phyloP scores from a whole-genome alignment of 2,113 vertebrate species.

The Trichomycterus rosablanca region DNA sequence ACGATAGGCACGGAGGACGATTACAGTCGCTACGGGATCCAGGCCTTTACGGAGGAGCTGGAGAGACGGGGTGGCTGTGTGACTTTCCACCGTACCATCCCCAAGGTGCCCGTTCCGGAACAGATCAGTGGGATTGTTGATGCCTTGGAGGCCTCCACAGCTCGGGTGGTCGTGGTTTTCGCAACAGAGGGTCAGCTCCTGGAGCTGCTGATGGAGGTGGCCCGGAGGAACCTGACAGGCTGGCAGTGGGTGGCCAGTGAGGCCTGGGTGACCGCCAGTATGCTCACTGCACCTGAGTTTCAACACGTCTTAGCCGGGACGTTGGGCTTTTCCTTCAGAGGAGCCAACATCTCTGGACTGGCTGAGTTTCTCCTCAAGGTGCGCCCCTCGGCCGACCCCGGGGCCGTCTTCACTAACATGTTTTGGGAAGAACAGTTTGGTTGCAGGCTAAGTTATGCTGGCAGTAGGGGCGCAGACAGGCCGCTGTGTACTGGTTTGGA shows the following conservation, averaged over 20 bases:
- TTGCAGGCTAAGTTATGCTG: conserved; percentile 53
- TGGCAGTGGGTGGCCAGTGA: conserved; percentile 59
- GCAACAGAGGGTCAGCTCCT: conserved; percentile 62
- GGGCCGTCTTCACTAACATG: conserved; percentile 60
- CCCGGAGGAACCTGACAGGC: conserved; percentile 59
- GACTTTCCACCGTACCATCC: conserved; percentile 56
- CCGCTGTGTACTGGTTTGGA: conserved; percentile 61
- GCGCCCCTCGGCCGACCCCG: conserved; percentile 52
- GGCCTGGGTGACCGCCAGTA: conserved; percentile 55
- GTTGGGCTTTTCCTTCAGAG: conserved; percentile 63
- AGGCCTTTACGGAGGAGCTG: conserved; percentile 62
- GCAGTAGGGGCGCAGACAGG: background rate
- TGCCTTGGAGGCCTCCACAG: conserved; percentile 53
- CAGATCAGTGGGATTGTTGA: conserved; percentile 54
- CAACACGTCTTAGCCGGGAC: conserved; percentile 59
- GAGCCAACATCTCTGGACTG: conserved; percentile 48
- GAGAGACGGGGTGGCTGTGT: conserved; percentile 56
- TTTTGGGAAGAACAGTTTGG: conserved; percentile 70
- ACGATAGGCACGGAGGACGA: conserved; percentile 67
- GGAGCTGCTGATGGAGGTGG: conserved; percentile 56
- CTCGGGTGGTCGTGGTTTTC: conserved; percentile 65
- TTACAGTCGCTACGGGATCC: conserved; percentile 69
- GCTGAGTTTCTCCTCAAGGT: conserved; percentile 53
- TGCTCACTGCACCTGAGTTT: conserved; percentile 57
- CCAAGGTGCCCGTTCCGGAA: conserved; percentile 48